These are phyloP conservation scores for Tromatobia lineatoria DNA, from an alignment of 2,888 invertebrate species.

Conservation along the genomic window DNA sequence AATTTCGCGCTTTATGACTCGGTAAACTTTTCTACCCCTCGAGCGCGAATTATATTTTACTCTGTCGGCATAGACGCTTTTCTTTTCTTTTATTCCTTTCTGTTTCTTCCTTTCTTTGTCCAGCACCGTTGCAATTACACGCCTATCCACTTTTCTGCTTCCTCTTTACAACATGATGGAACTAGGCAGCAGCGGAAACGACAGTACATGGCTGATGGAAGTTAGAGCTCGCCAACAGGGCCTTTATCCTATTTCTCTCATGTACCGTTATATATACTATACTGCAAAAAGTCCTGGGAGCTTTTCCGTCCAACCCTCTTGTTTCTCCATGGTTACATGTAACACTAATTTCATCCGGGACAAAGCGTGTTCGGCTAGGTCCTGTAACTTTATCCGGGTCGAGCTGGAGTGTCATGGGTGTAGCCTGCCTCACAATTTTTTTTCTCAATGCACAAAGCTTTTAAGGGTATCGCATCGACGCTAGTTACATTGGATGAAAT, in stretches of 20 bases:
- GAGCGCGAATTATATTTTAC: slow-evolving; percentile 39
- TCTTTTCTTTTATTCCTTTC: slow-evolving; percentile 11
- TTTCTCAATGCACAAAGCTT: slow-evolving; percentile 7
- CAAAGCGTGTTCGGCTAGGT: neutral
- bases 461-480: neutral
- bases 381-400: slow-evolving; percentile 18
- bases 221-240: slow-evolving; percentile 23
- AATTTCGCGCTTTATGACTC: slow-evolving; percentile 48
- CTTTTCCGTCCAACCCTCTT: slow-evolving; percentile 37
- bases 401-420: neutral
- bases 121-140: slow-evolving; percentile 45
- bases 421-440: neutral
- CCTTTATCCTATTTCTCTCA: slow-evolving; percentile 54
- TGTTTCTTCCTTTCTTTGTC: neutral
- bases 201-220: slow-evolving; percentile 16
- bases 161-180: slow-evolving; percentile 28
- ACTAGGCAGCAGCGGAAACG: slow-evolving; percentile 13
- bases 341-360: slow-evolving; percentile 48
- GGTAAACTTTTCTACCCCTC: slow-evolving; percentile 42
- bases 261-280: slow-evolving; percentile 2
- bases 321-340: slow-evolving; percentile 51
- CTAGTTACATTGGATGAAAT: neutral
- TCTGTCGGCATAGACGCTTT: slow-evolving; percentile 10
- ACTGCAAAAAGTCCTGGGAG: slow-evolving; percentile 28
- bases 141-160: slow-evolving; percentile 45